These are phyloP conservation scores for Microcebus lehilahytsara DNA, from an alignment of 2,113 vertebrate genomes.

Conservation along the genomic window DNA sequence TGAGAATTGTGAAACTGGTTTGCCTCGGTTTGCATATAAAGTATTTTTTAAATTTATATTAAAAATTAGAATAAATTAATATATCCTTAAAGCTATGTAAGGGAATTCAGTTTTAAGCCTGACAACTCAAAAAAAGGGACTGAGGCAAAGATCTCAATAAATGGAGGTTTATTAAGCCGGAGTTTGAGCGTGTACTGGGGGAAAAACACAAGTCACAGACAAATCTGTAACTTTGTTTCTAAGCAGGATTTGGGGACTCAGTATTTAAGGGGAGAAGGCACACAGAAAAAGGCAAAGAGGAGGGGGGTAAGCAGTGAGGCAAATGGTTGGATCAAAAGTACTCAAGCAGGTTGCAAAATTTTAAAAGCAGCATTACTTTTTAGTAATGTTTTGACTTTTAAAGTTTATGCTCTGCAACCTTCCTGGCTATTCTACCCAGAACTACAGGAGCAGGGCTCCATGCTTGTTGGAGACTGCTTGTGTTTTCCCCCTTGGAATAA, in stretches of 20 bases:
- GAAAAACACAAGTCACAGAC: no score
- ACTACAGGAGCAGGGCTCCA: background rate
- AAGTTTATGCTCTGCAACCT: background rate
- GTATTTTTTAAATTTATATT: background rate
- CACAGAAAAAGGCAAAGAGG: no score
- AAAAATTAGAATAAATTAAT: constrained; percentile 30
- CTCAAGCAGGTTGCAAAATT: background rate
- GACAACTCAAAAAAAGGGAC: no score
- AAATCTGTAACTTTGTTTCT: no score
- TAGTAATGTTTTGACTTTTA: background rate
- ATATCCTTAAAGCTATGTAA: background rate
- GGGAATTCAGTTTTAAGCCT: background rate
- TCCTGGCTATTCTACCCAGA: background rate
- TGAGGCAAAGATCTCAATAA: no score
- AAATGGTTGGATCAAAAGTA: background rate
- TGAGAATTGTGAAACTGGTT: background rate
- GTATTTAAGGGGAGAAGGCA: no score
- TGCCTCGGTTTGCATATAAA: background rate
- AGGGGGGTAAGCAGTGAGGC: no score
- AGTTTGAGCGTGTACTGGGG: no score
- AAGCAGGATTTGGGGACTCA: no score
- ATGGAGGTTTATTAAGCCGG: no score
- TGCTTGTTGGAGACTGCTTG: background rate
- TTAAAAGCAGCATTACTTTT: background rate
- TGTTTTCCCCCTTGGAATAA: background rate